Base-by-base conservation (phyloP, 2,113 vertebrate genomes). In the Lophius piscatorius region DNA sequence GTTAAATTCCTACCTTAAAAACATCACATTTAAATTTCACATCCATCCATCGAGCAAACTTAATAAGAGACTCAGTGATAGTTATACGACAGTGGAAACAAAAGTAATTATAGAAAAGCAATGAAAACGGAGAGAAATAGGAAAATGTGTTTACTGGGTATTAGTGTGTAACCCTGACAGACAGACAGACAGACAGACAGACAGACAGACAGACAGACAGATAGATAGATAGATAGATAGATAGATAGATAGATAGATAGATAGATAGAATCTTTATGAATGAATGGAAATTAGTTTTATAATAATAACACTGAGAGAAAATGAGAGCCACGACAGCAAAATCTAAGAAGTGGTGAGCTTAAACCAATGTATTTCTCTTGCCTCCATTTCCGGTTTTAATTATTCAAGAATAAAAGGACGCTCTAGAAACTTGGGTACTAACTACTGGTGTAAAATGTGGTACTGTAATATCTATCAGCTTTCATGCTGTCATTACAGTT, bases 121-220 rank as follows among this genome's bases (percentile, higher is more conserved):
- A 58, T 29, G 17, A 73, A 69, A 51, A 39, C 36, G 34, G 48
- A 36, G 23, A 54, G 49, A 39, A 50, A 65, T 17, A 24, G 69
- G 48, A 66, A 74, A 79, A 72, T 44, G 51, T 68, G 76, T 75
- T 78, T 82, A 76, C 18, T 28, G 23, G 52, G 72, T 63, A 47
- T 20, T 7, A 34, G 34, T 41, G 44, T 52, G 46, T 56, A 63
- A 69, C 58, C 14, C 0, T 42, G 17, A 38, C 47, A n/a, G n/a
- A n/a, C n/a, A n/a, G n/a, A n/a, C n/a, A n/a, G n/a, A n/a, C n/a
- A n/a, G n/a, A n/a, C n/a, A n/a, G n/a, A n/a, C n/a, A n/a, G n/a
- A n/a, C n/a, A n/a, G n/a, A n/a, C n/a, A n/a, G n/a, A n/a, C n/a
- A n/a, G n/a, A n/a, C n/a, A n/a, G n/a, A n/a, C n/a, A n/a, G n/a